phyloP scores from a whole-genome alignment of 2,797 vertebrate species.

The Fistularia tabacaria region DNA sequence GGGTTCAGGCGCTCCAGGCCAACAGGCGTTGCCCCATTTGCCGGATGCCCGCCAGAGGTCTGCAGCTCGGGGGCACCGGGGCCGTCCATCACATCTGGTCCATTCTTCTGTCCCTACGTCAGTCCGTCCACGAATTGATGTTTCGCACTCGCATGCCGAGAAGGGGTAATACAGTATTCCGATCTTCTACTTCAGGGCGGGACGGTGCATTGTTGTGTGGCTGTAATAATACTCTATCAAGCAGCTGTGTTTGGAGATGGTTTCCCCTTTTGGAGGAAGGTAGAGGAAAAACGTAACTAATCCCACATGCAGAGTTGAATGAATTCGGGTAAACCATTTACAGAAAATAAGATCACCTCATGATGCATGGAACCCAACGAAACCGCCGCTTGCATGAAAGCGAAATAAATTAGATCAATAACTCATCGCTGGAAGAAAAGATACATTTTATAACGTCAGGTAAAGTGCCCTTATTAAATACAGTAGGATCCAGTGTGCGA shows the following conservation, averaged over 20 bases:
- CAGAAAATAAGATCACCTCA: conserved; percentile 11
- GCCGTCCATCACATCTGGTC: too few relatives aligned
- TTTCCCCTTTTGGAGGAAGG: conserved; percentile 11
- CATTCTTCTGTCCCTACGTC: too few relatives aligned
- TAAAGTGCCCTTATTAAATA: conserved; percentile 12
- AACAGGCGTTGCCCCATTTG: too few relatives aligned
- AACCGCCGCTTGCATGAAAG: conserved; percentile 3
- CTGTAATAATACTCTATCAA: conserved; percentile 6
- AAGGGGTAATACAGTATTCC: too few relatives aligned
- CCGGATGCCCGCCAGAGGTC: too few relatives aligned
- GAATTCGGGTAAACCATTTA: conserved; percentile 17
- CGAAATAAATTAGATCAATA: too few relatives aligned
- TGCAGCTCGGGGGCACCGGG: too few relatives aligned
- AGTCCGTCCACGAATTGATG: too few relatives aligned
- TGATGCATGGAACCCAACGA: conserved; percentile 18
- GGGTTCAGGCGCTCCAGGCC: too few relatives aligned
- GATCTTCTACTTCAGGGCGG: too few relatives aligned
- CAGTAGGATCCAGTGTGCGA: conserved; percentile 23
- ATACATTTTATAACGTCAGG: conserved; percentile 3
- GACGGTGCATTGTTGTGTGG: not conserved
- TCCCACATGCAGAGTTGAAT: conserved; percentile 22
- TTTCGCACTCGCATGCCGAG: too few relatives aligned
- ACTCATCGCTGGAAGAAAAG: conserved; percentile 1
- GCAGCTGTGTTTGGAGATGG: conserved; percentile 4
- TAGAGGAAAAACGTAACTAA: conserved; percentile 2